phyloP scores from a whole-genome alignment of 2,888 invertebrate genomes.

The Nymphalis polychloros region DNA sequence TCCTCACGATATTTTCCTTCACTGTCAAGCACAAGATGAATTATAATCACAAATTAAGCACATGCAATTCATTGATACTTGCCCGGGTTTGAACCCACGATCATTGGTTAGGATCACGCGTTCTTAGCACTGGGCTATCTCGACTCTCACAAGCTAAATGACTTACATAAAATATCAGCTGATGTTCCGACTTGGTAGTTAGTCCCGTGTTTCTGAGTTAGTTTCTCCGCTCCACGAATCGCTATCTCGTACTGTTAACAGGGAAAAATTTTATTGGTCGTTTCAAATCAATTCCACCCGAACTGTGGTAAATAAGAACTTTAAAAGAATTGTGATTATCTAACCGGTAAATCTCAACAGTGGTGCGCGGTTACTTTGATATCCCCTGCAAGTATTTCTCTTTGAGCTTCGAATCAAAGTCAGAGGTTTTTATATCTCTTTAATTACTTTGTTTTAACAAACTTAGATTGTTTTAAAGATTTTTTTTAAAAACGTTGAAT shows the following conservation, averaged over 20 bases:
- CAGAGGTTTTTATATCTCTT: constrained; percentile 1
- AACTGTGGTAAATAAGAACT: constrained; percentile 19
- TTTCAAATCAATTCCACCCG: constrained; percentile 15
- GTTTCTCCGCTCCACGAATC: constrained; percentile 57
- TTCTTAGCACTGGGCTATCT: no score
- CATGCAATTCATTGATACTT: no score
- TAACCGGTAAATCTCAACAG: constrained; percentile 8
- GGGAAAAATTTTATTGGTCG: constrained; percentile 28
- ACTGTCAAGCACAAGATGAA: no score
- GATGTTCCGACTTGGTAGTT: constrained; percentile 61
- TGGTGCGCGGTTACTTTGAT: constrained; percentile 16
- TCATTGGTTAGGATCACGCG: no score
- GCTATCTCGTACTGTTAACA: constrained; percentile 60
- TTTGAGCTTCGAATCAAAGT: constrained; percentile 20
- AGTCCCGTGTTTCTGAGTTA: constrained; percentile 55
- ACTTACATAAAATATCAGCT: constrained; percentile 66
- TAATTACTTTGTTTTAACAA: background rate
- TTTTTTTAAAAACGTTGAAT: no score
- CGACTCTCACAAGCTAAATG: no score
- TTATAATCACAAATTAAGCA: no score
- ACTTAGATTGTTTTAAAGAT: no score
- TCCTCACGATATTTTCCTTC: no score
- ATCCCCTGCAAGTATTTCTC: constrained; percentile 12
- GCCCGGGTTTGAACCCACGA: no score
- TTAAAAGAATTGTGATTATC: constrained; percentile 16